phyloP scores from a whole-genome alignment of 2,113 vertebrate species.

The Notechis scutatus region DNA sequence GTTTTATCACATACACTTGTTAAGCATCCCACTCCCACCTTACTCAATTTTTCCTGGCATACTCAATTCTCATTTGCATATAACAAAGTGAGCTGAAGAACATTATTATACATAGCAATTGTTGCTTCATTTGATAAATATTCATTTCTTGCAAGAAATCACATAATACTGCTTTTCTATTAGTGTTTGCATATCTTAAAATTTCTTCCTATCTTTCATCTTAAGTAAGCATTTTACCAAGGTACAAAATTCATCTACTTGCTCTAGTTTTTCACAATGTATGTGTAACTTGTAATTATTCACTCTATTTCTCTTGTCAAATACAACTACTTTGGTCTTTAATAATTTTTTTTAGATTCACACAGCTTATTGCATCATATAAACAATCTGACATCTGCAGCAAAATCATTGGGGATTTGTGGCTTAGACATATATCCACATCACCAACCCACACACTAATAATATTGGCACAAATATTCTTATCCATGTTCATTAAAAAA shows the following conservation, averaged over 20 bases:
- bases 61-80: not conserved
- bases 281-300: not conserved
- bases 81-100: not conserved
- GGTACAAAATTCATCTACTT: not conserved
- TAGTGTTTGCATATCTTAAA: not conserved
- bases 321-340: not conserved
- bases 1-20: not conserved
- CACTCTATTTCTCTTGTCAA: not conserved
- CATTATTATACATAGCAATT: not conserved
- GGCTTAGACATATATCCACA: not conserved
- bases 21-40: not conserved
- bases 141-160: not conserved
- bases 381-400: not conserved
- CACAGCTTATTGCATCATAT: not conserved
- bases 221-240: not conserved
- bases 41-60: not conserved
- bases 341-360: not conserved
- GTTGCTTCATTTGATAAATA: not conserved
- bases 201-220: not conserved
- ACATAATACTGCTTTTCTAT: not conserved
- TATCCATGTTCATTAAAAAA: not conserved
- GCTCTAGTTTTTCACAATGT: not conserved
- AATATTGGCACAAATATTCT: not conserved
- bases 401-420: not conserved
- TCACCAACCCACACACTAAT: not conserved